Evolutionary conservation across 2,113 vertebrate species (phyloP).

Genomic region (Ancistrus triradiatus): DNA sequence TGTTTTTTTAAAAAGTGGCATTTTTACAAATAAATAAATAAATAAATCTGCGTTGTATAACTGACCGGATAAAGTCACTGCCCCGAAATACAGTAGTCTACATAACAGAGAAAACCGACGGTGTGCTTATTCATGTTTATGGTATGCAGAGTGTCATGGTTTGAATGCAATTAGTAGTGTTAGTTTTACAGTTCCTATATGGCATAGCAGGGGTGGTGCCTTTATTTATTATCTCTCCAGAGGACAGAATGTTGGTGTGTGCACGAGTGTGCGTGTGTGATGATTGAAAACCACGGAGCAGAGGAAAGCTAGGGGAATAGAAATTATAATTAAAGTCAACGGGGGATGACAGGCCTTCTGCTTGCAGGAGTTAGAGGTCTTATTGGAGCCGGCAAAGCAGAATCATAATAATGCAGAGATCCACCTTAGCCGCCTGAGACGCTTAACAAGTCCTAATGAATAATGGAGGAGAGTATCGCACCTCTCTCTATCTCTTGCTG

Average conservation of each 20-base stretch:
- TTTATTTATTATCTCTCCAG: conserved; percentile 40
- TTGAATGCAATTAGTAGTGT: conserved; percentile 15
- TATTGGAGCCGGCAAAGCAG: conserved; percentile 47
- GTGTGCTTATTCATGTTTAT: background rate
- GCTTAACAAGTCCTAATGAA: conserved; percentile 48
- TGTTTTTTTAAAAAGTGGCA: too few relatives aligned
- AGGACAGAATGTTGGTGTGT: conserved; percentile 26
- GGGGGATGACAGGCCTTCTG: conserved; percentile 50
- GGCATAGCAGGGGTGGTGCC: conserved; percentile 28
- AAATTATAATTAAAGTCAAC: conserved; percentile 52
- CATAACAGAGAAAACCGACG: background rate
- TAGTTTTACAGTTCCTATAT: conserved; percentile 20
- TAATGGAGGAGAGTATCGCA: conserved; percentile 47
- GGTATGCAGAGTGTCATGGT: background rate
- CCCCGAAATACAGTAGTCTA: background rate
- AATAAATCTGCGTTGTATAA: too few relatives aligned
- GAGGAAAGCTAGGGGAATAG: conserved; percentile 46
- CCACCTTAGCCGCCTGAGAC: conserved; percentile 45
- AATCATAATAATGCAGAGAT: conserved; percentile 50
- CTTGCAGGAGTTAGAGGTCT: conserved; percentile 49
- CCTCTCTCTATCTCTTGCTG: conserved; percentile 26
- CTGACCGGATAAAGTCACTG: too few relatives aligned
- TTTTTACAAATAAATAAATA: too few relatives aligned
- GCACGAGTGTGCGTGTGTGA: conserved; percentile 19
- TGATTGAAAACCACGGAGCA: conserved; percentile 48